These are phyloP conservation scores for Rhizoglyphus robini DNA, from an alignment of 1,140 invertebrate genomes.

Conservation along the genomic window DNA sequence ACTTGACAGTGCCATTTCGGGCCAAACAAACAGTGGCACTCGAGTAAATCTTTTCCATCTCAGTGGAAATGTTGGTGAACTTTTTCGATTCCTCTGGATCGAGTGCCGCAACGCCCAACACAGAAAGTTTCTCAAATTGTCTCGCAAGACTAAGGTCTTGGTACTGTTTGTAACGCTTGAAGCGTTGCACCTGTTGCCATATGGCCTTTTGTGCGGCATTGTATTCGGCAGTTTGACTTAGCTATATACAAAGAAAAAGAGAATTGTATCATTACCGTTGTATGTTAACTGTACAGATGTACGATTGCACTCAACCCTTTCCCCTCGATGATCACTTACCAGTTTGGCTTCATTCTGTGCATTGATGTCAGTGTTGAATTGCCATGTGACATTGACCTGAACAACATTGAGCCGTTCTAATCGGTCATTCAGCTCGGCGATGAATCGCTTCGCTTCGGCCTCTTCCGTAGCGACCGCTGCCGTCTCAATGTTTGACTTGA, in stretches of 20 bases:
- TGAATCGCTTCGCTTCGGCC: not conserved
- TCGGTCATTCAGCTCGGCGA: not conserved
- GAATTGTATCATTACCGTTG: not conserved
- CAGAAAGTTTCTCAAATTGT: conserved; percentile 57
- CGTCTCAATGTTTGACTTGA: not conserved
- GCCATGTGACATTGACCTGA: conserved; percentile 9
- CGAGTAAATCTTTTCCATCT: conserved; percentile 7
- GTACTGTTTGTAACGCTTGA: not conserved
- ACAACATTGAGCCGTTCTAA: not conserved
- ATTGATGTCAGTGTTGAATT: conserved; percentile 16
- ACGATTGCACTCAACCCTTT: too few relatives aligned
- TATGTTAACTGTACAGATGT: too few relatives aligned
- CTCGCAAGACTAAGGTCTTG: conserved; percentile 31
- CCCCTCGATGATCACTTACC: conserved; percentile 11
- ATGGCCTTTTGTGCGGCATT: conserved; percentile 1
- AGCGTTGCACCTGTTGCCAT: not conserved
- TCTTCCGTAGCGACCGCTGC: not conserved
- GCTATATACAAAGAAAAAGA: not conserved
- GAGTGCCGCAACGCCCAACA: conserved; percentile 56
- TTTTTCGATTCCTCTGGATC: conserved; percentile 58
- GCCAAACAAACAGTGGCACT: not conserved
- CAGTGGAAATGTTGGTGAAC: conserved; percentile 10
- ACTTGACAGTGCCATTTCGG: not conserved
- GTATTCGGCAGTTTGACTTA: not conserved
- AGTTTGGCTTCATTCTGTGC: not conserved